phyloP scores from a whole-genome alignment of 2,113 vertebrate genomes.

The Chlorodrepanis virens region DNA sequence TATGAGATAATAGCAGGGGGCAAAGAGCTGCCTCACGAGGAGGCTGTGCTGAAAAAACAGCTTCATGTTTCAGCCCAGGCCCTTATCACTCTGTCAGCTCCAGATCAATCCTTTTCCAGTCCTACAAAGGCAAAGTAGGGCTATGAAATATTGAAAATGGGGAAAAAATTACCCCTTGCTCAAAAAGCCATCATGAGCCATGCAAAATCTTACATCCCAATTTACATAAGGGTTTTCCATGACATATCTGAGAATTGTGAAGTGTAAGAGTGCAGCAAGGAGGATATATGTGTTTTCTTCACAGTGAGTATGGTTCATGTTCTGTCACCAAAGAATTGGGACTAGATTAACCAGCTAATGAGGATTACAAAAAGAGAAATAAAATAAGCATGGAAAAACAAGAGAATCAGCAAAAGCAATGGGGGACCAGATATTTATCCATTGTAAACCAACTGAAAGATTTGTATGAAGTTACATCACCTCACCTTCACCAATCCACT shows the following conservation, averaged over 20 bases:
- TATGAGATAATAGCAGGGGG: slow-evolving; percentile 32
- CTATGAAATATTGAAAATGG: not conserved
- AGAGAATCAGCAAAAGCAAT: not conserved
- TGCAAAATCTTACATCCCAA: not conserved
- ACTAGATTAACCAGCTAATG: not conserved
- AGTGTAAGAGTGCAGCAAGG: not conserved
- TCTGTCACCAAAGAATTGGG: not conserved
- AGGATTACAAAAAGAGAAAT: not conserved
- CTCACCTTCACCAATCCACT: not conserved
- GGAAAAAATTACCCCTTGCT: not conserved
- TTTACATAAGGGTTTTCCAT: not conserved
- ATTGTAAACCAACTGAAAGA: not conserved
- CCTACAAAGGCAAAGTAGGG: not conserved
- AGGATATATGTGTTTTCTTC: not conserved
- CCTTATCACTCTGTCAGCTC: not conserved
- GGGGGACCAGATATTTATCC: not conserved
- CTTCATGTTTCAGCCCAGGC: not conserved
- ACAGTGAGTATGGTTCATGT: not conserved
- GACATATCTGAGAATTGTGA: not conserved
- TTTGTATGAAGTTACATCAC: fast-evolving
- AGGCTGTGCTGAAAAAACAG: not conserved
- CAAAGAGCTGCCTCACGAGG: not conserved
- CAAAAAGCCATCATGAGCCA: not conserved
- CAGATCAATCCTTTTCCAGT: not conserved
- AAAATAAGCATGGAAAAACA: not conserved